Conservation (phyloP, 2,797 vertebrate genomes). For the Pseudochirops corinnae region DNA sequence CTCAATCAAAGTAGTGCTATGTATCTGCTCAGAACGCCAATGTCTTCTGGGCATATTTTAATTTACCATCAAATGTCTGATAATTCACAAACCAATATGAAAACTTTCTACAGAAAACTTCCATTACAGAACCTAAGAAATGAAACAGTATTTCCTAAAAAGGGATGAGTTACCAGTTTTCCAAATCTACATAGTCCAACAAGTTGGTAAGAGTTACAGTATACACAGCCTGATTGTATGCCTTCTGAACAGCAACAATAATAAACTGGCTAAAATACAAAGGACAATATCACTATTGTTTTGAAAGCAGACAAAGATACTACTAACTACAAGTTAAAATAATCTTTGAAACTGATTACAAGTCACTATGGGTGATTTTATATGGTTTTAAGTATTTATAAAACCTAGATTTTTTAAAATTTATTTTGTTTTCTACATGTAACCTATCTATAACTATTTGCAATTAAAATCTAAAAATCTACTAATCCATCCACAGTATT, state of each 20-base stretch:
- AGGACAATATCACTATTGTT: not conserved
- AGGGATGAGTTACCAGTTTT: not conserved
- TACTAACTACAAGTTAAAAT: conserved; percentile 27
- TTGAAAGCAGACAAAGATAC: conserved; percentile 31
- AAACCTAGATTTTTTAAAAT: not conserved
- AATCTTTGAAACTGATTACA: conserved; percentile 12
- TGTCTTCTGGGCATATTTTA: conserved; percentile 4
- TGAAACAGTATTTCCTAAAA: not conserved
- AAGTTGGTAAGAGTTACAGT: not conserved
- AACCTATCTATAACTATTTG: not conserved
- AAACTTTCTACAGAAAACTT: conserved; percentile 18
- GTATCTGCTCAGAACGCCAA: not conserved
- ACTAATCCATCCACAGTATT: not conserved
- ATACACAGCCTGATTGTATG: not conserved
- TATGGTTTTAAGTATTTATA: not conserved
- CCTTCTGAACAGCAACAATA: not conserved
- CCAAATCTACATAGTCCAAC: conserved; percentile 21
- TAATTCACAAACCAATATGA: not conserved
- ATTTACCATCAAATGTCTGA: not conserved
- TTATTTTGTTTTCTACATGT: not conserved
- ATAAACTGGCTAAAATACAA: conserved; percentile 16
- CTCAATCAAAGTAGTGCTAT: not conserved
- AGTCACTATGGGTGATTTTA: not conserved
- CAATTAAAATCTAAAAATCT: not conserved
- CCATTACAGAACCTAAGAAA: not conserved